Evolutionary conservation across 2,888 invertebrate genomes (phyloP), one percentile per base, ranked within the genome.

Genomic region (Machimus atricapillus): DNA sequence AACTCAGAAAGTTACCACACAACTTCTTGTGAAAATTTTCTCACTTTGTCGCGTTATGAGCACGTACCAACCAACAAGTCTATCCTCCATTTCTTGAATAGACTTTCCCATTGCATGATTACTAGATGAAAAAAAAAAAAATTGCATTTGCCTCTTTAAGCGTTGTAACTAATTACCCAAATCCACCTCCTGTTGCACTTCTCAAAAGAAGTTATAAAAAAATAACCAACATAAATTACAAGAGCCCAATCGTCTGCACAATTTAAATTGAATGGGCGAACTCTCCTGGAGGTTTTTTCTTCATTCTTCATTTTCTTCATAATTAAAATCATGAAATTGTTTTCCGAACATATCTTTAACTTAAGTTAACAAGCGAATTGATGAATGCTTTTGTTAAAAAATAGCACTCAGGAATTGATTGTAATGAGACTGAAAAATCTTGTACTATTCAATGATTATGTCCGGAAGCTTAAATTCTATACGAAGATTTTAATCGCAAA

Each of bases 71-170:
- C 19, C 2, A 27, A 66, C 27, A 23, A 12, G 78, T 43, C n/a
- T 40, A 78, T 12, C 4, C 8, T 9, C 77, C 23, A 78, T 78
- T 43, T 43, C 78, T n/a, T 14, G 43, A 37, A 19, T 19, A 23
- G 37, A 78, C 78, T 78, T 78, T 78, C 78, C 78, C 78, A 78
- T 78, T 78, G 78, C 78, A 78, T 78, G 37, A 46, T 46, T 46
- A 77, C 46, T 40, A 43, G 40, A 34, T 37, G 1, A 40, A n/a
- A 40, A 8, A 66, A 31, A 3, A 31, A 66, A 66, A 27, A 66
- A 78, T 37, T 46, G 23, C 78, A 78, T 19, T 43, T 78, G 78
- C 78, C 2, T 78, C 23, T 23, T 43, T 78, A 78, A 78, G 52
- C 34, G 77, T 40, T 23, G 37, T 23, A 43, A 78, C 78, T 78